Conservation (phyloP, 2,113 vertebrate genomes). For the Mystacornis crossleyi region DNA sequence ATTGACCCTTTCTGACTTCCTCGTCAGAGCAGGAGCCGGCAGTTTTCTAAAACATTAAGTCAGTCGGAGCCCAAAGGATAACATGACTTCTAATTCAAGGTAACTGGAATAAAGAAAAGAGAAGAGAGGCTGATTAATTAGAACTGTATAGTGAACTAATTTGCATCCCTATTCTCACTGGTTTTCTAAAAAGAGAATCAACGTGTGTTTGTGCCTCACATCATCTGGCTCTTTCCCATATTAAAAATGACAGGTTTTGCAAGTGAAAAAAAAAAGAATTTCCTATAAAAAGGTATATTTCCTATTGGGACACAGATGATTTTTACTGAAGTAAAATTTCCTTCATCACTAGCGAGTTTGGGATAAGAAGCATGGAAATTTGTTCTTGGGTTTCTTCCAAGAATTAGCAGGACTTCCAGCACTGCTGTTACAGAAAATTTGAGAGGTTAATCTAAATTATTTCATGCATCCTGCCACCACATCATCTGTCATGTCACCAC, state of each 20-base stretch:
- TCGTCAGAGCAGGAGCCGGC: background rate
- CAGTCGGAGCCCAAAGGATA: slow-evolving; percentile 58
- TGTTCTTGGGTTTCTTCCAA: slow-evolving; percentile 24
- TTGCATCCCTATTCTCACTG: slow-evolving; percentile 67
- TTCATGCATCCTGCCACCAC: background rate
- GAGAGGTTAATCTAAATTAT: background rate
- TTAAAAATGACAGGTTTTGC: slow-evolving; percentile 19
- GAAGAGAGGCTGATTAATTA: slow-evolving; percentile 58
- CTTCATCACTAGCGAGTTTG: background rate
- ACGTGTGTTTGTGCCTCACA: slow-evolving; percentile 19
- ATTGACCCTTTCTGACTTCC: slow-evolving; percentile 2
- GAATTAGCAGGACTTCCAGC: slow-evolving; percentile 4
- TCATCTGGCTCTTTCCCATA: slow-evolving; percentile 18
- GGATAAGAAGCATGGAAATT: slow-evolving; percentile 22
- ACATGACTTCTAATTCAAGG: slow-evolving; percentile 64
- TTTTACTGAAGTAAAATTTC: slow-evolving; percentile 24
- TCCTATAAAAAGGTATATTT: slow-evolving; percentile 30
- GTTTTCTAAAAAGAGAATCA: slow-evolving; percentile 64
- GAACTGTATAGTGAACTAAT: slow-evolving; percentile 59
- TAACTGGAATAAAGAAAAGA: slow-evolving; percentile 58
- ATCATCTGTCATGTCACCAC: background rate
- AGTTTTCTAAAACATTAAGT: slow-evolving; percentile 31
- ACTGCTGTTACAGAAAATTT: background rate
- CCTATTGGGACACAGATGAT: slow-evolving; percentile 2
- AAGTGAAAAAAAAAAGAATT: background rate